Evolutionary conservation across 2,113 vertebrate species (phyloP), one percentile per base, ranked within the genome.

Genomic region (Speoplatyrhinus poulsoni): DNA sequence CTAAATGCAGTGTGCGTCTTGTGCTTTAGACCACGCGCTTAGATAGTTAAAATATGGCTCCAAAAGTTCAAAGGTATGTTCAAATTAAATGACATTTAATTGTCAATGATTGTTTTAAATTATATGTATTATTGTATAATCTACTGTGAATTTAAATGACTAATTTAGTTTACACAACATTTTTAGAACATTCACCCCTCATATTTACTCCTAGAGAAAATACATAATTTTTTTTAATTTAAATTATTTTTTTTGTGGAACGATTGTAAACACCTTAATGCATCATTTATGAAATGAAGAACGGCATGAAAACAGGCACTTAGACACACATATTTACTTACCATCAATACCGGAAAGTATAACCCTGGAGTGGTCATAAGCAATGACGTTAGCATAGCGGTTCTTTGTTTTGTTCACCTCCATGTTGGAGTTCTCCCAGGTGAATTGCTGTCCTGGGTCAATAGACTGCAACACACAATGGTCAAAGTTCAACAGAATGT

Each of bases 331-430:
- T 26, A 52, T 26, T 60, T 26, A 26, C 95, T 95, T 94, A 99
- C 97, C 96, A 88, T 99, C 97, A 79, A 95, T 96, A 81, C 95
- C 93, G 85, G 97, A 96, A 46, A 99, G 94, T 32, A 95, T 93
- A 67, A 99, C 95, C 75, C 98, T 92, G 73, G 97, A 98, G 92
- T 99, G 98, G 84, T 99, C 97, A 11, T 99, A 99, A 48, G 98
- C 96, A 50, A 99, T 98, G 82, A 99, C 97, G 83, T 99, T 99
- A 12, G 98, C 97, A 7, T 99, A 99, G 93, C 98, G 96, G 72
- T 99, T 99, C 95, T 99, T 99, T 95, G 96, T 95, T 92, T 99
- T 99, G 90, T 99, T 99, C 87, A 99, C 95, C 91, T 99, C 98
- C 90, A 99, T 86, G 90, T 99, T 99, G 76, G 98, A 99, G 73